Percentiles rank a stretch among this genome's conserved stretches.
Evolutionary conservation across 2,888 invertebrate genomes (phyloP).

Genomic region (Diplazon laetatorius): DNA sequence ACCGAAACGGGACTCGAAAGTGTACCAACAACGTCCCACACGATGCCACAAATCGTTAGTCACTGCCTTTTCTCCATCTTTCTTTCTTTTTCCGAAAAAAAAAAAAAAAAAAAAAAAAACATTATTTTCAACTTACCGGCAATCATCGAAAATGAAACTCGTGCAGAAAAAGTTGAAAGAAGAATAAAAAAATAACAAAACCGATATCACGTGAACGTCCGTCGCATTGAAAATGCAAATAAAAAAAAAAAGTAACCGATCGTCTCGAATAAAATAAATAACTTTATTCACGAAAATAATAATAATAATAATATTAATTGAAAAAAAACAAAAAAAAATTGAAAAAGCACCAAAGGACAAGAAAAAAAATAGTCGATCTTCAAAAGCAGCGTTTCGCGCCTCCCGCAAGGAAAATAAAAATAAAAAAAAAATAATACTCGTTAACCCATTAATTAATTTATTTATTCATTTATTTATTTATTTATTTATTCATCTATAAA

Average conservation of each 20-base stretch:
- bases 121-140: neutral
- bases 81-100: no score
- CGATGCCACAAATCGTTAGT: neutral
- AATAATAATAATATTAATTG: neutral
- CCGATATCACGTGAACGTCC: conserved; percentile 2
- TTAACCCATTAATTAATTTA: neutral
- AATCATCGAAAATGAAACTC: neutral
- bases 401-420: conserved; percentile 13
- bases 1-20: conserved; percentile 3
- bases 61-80: no score
- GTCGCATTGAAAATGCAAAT: conserved; percentile 1
- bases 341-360: neutral
- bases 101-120: no score
- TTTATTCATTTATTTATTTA: neutral
- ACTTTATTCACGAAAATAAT: neutral
- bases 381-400: neutral
- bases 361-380: conserved; percentile 1
- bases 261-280: neutral
- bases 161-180: no score
- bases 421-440: no score
- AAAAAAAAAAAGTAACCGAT: neutral
- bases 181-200: neutral
- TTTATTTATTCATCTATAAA: neutral
- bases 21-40: neutral
- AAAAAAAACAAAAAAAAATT: neutral